Evolutionary conservation across 2,888 invertebrate species (phyloP).

Genomic region (Ditula angustiorana): DNA sequence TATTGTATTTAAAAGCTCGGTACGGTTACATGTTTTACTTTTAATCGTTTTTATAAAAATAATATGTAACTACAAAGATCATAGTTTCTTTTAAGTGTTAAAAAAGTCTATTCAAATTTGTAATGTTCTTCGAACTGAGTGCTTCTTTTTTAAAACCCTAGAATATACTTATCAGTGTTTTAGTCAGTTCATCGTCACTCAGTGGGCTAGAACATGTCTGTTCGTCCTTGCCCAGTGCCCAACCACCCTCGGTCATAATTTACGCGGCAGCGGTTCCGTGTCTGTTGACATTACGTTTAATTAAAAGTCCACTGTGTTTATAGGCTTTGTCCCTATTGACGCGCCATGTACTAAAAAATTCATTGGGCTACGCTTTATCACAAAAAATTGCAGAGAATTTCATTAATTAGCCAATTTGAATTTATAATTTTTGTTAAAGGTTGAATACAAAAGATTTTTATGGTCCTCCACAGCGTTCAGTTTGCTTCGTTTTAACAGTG

Average conservation of each 20-base stretch:
- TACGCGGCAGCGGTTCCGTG: constrained; percentile 54
- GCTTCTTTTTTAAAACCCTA: no score
- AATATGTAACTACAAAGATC: no score
- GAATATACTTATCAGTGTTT: not conserved
- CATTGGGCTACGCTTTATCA: constrained; percentile 14
- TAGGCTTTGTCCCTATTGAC: constrained; percentile 50
- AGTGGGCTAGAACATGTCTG: constrained; percentile 41
- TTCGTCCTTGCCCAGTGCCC: constrained; percentile 44
- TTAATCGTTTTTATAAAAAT: no score
- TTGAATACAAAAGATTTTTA: no score
- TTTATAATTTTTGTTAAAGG: not conserved
- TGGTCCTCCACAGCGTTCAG: no score
- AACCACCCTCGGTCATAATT: constrained; percentile 57
- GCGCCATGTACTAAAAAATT: constrained; percentile 45
- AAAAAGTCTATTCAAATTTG: no score
- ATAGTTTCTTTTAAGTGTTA: no score
- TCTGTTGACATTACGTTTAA: constrained; percentile 73
- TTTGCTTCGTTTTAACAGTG: no score
- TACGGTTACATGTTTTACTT: no score
- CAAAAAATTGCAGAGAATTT: not conserved
- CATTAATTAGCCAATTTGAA: not conserved
- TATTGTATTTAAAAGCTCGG: no score
- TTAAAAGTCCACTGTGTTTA: constrained; percentile 65
- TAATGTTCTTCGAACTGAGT: no score
- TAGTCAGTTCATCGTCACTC: not conserved